phyloP scores from a whole-genome alignment of 2,797 vertebrate species.

The Oreonectes daqikongensis region DNA sequence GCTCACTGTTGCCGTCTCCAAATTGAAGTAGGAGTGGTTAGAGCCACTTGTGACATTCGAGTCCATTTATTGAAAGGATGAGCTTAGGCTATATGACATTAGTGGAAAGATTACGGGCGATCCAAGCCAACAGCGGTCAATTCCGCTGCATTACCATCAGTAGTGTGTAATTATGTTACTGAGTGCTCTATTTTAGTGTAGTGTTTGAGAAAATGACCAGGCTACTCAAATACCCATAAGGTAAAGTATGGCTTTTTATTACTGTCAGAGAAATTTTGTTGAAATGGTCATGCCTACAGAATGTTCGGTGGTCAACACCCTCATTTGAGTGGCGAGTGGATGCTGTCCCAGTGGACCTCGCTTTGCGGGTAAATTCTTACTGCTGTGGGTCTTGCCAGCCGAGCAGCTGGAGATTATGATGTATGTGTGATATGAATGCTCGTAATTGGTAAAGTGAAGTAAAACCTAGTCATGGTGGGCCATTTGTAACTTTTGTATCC shows the following conservation, averaged over 20 bases:
- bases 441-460: conserved; percentile 63
- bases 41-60: conserved; percentile 6
- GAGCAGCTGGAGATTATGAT: conserved; percentile 72
- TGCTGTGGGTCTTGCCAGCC: conserved; percentile 57
- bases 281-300: conserved; percentile 25
- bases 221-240: conserved; percentile 19
- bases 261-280: conserved; percentile 22
- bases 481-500: too few relatives aligned
- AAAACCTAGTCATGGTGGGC: conserved; percentile 58
- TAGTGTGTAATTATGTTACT: conserved; percentile 31
- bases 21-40: conserved; percentile 14
- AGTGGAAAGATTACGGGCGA: conserved; percentile 12
- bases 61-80: conserved; percentile 11
- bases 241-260: conserved; percentile 10
- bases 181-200: conserved; percentile 37
- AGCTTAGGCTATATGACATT: conserved; percentile 3
- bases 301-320: conserved; percentile 37
- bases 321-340: conserved; percentile 16
- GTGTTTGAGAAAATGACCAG: conserved; percentile 38
- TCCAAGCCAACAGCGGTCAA: neutral
- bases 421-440: conserved; percentile 63
- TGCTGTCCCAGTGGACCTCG: conserved; percentile 46
- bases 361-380: conserved; percentile 59
- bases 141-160: conserved; percentile 25
- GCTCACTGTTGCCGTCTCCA: neutral